Conservation (phyloP, 2,797 vertebrate species). For the Tokudaia muenninki region DNA sequence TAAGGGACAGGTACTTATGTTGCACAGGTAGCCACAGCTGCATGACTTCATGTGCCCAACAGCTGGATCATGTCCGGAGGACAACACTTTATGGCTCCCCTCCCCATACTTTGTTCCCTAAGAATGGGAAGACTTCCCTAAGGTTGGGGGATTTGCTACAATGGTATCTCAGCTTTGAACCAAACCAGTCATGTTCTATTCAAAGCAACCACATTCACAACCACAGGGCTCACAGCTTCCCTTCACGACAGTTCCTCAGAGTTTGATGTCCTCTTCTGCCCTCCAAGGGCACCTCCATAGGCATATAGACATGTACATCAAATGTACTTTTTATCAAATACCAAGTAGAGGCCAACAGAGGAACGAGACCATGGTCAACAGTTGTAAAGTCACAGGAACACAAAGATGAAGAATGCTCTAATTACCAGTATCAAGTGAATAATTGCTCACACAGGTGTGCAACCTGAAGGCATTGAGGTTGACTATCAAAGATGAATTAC, state of each 20-base stretch:
- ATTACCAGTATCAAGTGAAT: background rate
- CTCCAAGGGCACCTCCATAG: background rate
- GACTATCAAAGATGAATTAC: background rate
- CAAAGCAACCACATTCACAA: background rate
- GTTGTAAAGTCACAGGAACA: background rate
- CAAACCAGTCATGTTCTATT: too few relatives aligned
- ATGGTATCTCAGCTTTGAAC: background rate
- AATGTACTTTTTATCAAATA: background rate
- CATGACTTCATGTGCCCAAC: background rate
- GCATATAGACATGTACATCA: background rate
- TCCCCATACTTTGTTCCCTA: background rate
- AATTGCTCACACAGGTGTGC: too few relatives aligned
- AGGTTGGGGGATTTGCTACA: too few relatives aligned
- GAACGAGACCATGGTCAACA: background rate
- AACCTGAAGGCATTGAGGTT: background rate
- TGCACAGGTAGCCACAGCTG: too few relatives aligned
- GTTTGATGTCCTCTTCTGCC: background rate
- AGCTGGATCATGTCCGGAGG: fast-evolving
- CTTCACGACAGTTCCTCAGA: background rate
- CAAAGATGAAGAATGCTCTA: background rate
- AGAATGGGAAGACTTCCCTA: background rate
- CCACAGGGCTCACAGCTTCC: background rate
- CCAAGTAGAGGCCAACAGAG: too few relatives aligned
- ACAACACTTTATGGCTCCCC: background rate
- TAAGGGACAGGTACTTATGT: too few relatives aligned